Evolutionary conservation across 1,140 invertebrate genomes (phyloP), one percentile per base, ranked within the genome.

Genomic region (Saxidomus purpurata): DNA sequence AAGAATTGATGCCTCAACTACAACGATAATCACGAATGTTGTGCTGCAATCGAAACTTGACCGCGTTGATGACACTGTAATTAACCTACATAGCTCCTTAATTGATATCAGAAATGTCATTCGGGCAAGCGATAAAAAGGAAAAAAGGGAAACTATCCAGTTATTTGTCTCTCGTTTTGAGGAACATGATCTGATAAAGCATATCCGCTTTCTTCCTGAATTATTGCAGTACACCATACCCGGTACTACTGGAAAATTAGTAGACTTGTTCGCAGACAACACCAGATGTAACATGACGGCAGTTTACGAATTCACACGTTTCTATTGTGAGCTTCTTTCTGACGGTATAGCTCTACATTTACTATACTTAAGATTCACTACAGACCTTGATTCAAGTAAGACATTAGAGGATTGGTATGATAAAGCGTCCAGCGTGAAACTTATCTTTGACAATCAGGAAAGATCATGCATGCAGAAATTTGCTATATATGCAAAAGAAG

Each of bases 71-170:
- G 59, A 63, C 15, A 15, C 59, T 28, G 59, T 63, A 15, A 63
- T 63, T 28, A 63, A 63, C n/a, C 25, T 63, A 63, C 59, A 63
- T 28, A 63, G 59, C 25, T 63, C 59, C 1, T 63, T 63, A 63
- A 63, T 63, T 28, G 59, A 63, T 28, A 1, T 63, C 6, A 6
- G 6, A 28, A 63, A 63, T 28, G 11, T 63, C n/a, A 4, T 63
- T 28, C n/a, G 28, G 59, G 25, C 59, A 25, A 63, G 19, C 6
- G 28, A 22, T 11, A 1, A 2, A 28, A 6, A 19, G 11, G 25
- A 63, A 9, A 63, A 25, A 28, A n/a, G 28, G n/a, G 59, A 63
- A 28, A 28, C 25, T 28, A 63, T 1, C 3, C 22, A n/a, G 9
- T 63, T 63, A 28, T 63, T 63, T 63, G 59, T 63, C 1, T 28